Base-by-base conservation (phyloP, 1,140 invertebrate species). In the Ladona fulva region DNA sequence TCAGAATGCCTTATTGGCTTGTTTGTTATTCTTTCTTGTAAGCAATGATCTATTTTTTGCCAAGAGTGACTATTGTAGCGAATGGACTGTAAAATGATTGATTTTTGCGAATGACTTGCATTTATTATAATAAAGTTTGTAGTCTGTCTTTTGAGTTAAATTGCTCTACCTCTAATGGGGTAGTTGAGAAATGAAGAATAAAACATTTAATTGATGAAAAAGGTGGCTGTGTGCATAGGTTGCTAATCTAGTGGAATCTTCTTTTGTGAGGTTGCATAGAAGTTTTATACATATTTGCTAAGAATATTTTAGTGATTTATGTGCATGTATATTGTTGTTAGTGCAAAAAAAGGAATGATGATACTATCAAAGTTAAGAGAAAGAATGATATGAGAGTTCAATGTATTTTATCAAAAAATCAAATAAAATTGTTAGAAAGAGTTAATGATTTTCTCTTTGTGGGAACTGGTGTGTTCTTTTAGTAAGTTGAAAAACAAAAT, bases 371-470 rank as follows among this genome's bases (percentile, higher is more conserved):
- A 66, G 52, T 66, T 66, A 66, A 19, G 52, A 66, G n/a, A 66
- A 66, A 3, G 52, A 66, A 16, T 66, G 8, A 5, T 5, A 37
- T 66, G 52, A 66, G 12, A 66, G 14, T 19, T 66, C n/a, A 66
- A 66, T 66, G n/a, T 66, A 66, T 66, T 66, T 66, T 66, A 22
- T 66, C 16, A 66, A 66, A 66, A 66, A 66, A 66, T 66, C n/a
- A 12, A 66, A 66, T 66, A 66, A 66, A 66, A 66, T 66, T 66
- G n/a, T 66, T 66, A 66, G 52, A 22, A 66, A 66, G 14, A 37
- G 29, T 37, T 37, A 37, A 5, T 37, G 8, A 37, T 37, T 1
- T 37, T 37, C 29, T 8, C 29, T 8, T 37, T 37, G 1, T 37
- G 8, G 8, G 29, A 8, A 8, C 29, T 37, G 29, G 8, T 37